These are phyloP conservation scores for Ctenopoma multispine DNA, from an alignment of 2,797 vertebrate species.

Conservation along the genomic window DNA sequence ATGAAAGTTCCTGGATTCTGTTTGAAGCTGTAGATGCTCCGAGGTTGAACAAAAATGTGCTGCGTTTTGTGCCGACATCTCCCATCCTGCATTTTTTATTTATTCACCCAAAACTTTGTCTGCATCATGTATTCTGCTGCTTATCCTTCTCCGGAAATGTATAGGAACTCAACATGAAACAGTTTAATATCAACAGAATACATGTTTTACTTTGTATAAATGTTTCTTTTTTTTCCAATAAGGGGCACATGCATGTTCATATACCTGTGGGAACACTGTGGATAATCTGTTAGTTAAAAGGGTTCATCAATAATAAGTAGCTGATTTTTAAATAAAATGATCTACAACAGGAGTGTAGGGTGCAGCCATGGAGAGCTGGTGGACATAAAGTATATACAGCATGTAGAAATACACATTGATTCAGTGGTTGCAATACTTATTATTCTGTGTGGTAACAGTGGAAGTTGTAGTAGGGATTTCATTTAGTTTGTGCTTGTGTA, in stretches of 20 bases:
- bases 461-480: background rate
- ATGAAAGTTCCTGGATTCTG: slow-evolving; percentile 9
- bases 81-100: slow-evolving; percentile 16
- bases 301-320: slow-evolving; percentile 47
- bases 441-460: background rate
- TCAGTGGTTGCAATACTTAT: background rate
- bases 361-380: background rate
- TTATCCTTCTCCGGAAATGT: background rate
- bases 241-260: background rate
- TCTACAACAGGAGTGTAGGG: too few relatives aligned
- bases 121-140: slow-evolving; percentile 7
- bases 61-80: background rate
- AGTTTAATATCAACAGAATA: background rate
- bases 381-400: too few relatives aligned
- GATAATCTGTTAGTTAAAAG: slow-evolving; percentile 43
- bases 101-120: slow-evolving; percentile 8
- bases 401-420: background rate
- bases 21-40: slow-evolving; percentile 17
- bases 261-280: slow-evolving; percentile 4
- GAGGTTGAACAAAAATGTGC: background rate
- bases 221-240: background rate
- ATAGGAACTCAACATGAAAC: background rate
- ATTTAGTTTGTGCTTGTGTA: background rate
- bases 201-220: background rate
- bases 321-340: background rate